Evolutionary conservation across 2,113 vertebrate genomes (phyloP).

Genomic region (Actenoides hombroni): DNA sequence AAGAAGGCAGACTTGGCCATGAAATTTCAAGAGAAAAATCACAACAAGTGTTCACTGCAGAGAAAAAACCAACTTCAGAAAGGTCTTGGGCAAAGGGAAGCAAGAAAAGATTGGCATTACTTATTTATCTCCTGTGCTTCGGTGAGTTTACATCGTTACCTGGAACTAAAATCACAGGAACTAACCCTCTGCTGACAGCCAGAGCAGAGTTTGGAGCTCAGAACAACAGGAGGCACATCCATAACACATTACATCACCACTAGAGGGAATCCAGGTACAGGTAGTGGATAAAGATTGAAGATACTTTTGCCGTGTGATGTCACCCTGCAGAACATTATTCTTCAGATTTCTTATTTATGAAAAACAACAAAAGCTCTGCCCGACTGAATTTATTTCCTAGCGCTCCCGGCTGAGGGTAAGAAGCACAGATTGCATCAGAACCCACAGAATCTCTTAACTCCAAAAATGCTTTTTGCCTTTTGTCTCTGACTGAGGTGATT

Average conservation of each 20-base stretch:
- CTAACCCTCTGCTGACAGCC: neutral
- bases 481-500: neutral
- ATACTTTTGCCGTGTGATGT: neutral
- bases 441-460: neutral
- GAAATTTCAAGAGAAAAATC: neutral
- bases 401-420: neutral
- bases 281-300: neutral
- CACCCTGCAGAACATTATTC: neutral
- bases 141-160: neutral
- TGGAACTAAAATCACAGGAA: neutral
- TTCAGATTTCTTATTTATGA: neutral
- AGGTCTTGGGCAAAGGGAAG: neutral
- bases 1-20: neutral
- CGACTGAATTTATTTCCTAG: neutral
- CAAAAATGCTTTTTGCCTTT: neutral
- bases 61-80: neutral
- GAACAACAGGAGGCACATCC: neutral
- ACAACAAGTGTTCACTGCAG: neutral
- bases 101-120: neutral
- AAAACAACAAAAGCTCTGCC: neutral
- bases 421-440: neutral
- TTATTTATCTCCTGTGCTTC: neutral
- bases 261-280: neutral
- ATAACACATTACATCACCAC: fast-evolving
- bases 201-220: neutral